A percentile compares a stretch with the other conserved stretches of the same genome.
Conservation (phyloP, 2,888 invertebrate genomes). For the Volucella bombylans region DNA sequence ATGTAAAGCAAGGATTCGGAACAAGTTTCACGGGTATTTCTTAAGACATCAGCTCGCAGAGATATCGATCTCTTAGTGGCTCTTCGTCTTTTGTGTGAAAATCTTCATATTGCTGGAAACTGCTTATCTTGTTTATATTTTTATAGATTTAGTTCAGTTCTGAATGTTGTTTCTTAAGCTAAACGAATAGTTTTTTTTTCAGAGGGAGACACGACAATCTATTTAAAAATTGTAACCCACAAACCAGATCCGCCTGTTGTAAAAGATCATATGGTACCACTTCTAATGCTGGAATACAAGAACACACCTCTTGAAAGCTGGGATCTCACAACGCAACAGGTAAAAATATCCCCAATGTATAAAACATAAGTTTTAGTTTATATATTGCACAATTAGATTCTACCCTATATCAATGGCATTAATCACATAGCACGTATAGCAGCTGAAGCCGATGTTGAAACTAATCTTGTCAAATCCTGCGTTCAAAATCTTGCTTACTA, state of each 20-base stretch:
- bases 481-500: conserved; percentile 95
- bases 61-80: too few species aligned
- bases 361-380: neutral
- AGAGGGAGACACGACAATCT: conserved; percentile 94
- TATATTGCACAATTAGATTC: conserved; percentile 75
- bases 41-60: too few species aligned
- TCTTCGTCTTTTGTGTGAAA: too few species aligned
- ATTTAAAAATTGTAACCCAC: conserved; percentile 92
- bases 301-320: conserved; percentile 89
- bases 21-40: too few species aligned
- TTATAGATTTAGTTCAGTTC: conserved; percentile 3
- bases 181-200: conserved; percentile 72
- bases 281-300: conserved; percentile 87
- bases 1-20: too few species aligned
- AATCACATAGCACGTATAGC: conserved; percentile 96
- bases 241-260: conserved; percentile 92
- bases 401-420: conserved; percentile 95
- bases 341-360: conserved; percentile 77
- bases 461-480: conserved; percentile 95
- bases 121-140: neutral
- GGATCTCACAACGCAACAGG: conserved; percentile 97
- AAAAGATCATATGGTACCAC: conserved; percentile 94
- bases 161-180: too few species aligned
- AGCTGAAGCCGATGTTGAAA: conserved; percentile 94
- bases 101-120: too few species aligned